These are phyloP conservation scores for Pachyramphus minor DNA, from an alignment of 2,113 vertebrate genomes.

Conservation along the genomic window DNA sequence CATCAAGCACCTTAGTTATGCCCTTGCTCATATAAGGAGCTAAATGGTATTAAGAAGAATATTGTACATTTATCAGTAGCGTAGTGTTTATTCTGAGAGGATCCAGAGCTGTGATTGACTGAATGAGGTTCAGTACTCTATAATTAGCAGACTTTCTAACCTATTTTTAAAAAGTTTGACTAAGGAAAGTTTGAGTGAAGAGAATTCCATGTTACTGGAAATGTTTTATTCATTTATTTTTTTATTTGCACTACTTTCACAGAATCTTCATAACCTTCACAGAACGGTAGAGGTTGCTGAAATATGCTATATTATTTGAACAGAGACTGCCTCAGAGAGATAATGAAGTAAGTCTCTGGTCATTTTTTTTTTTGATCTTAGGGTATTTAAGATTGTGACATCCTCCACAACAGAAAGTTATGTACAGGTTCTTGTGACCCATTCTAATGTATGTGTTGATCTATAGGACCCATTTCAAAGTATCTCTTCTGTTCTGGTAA, in stretches of 20 bases:
- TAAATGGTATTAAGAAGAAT: conserved; percentile 36
- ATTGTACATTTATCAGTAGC: neutral
- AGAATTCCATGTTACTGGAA: conserved; percentile 52
- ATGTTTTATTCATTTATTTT: conserved; percentile 57
- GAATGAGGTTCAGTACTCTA: conserved; percentile 52
- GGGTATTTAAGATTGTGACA: conserved; percentile 37
- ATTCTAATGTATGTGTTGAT: conserved; percentile 50
- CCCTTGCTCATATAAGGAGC: neutral
- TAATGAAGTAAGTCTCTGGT: conserved; percentile 35
- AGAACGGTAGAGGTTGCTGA: conserved; percentile 56
- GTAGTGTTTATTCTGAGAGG: conserved; percentile 32
- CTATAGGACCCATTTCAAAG: neutral
- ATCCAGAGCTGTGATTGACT: conserved; percentile 32
- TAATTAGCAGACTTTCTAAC: conserved; percentile 49
- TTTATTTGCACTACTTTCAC: conserved; percentile 51
- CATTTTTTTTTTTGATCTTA: conserved; percentile 65
- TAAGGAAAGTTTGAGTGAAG: conserved; percentile 35
- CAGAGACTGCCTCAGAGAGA: conserved; percentile 51
- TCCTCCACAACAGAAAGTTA: conserved; percentile 26
- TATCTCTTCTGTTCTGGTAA: conserved; percentile 32
- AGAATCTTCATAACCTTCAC: conserved; percentile 54
- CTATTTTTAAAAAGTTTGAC: conserved; percentile 53
- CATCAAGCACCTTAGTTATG: conserved; percentile 27
- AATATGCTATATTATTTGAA: neutral
- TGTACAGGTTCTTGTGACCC: neutral